Evolutionary conservation across 2,888 invertebrate species (phyloP).

Genomic region (Drosophila borborema): DNA sequence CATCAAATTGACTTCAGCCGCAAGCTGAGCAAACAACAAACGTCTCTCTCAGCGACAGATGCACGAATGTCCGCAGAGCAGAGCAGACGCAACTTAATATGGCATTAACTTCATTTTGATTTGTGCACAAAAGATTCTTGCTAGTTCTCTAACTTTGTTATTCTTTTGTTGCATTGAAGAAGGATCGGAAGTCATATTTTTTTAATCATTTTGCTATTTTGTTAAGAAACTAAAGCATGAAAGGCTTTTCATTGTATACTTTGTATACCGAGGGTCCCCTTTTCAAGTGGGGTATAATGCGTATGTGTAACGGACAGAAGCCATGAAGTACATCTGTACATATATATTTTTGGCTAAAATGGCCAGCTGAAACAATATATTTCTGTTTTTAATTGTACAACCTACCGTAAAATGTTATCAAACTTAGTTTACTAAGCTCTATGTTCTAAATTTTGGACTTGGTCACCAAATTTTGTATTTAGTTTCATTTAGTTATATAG

Average conservation of each 20-base stretch:
- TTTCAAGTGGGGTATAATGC: background rate
- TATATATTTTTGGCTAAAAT: too few species aligned
- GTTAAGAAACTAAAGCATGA: background rate
- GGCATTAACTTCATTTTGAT: conserved; percentile 5
- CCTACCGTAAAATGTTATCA: too few species aligned
- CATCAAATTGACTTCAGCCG: conserved; percentile 38
- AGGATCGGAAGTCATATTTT: background rate
- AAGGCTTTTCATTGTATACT: background rate
- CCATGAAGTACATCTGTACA: too few species aligned
- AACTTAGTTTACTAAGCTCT: too few species aligned
- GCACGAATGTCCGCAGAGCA: conserved; percentile 5
- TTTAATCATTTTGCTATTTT: too few species aligned
- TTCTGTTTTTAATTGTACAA: too few species aligned
- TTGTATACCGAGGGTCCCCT: background rate
- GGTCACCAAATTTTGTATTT: too few species aligned
- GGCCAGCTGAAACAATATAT: too few species aligned
- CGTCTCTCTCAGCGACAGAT: conserved; percentile 4
- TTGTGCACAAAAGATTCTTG: background rate
- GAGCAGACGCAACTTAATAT: background rate
- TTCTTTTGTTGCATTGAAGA: background rate
- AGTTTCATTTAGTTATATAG: too few species aligned
- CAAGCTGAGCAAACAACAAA: conserved; percentile 60
- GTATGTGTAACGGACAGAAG: background rate
- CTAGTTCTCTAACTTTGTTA: background rate
- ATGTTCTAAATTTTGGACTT: too few species aligned